Base-by-base conservation (phyloP, 2,113 vertebrate species). In the Ammodytes marinus region DNA sequence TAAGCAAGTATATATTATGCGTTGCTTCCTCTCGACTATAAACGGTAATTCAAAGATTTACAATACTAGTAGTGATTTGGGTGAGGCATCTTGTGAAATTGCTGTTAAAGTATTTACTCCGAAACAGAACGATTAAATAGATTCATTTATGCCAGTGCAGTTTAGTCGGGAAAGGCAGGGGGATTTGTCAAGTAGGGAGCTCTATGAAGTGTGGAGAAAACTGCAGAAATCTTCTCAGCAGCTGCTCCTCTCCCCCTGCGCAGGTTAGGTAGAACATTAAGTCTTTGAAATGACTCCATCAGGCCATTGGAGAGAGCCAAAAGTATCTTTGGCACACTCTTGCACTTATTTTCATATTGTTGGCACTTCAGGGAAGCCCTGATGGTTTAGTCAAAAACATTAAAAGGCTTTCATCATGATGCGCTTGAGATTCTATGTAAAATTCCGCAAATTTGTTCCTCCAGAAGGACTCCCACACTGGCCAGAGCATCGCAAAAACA, bases 281-380 rank as follows among this genome's bases (percentile, higher is more conserved):
- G 79, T 70, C 83, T 92, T 90, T 90, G 85, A 94, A 94, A 91
- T 40, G 47, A 79, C 88, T 92, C 91, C 87, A 91, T 91, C 82
- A 77, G 80, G 52, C 61, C 27, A 59, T 65, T 40, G 19, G 67
- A 85, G 53, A 66, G 69, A 87, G 90, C 91, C 93, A 94, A 91
- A 89, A 89, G 72, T 90, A 86, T 86, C 88, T 84, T 90, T 94
- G 89, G 90, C 92, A 69, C 74, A 54, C 69, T 27, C 27, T 27
- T 0, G 42, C 60, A 50, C 55, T 83, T 87, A 84, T 90, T 91
- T 92, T 91, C 71, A 80, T 85, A 80, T 85, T 90, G 71, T 64
- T 92, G 86, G 87, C 90, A 85, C 71, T 69, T 74, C 59, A 60
- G 64, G 65, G 70, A 43, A 69, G 69, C 80, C 85, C 72, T 84